phyloP scores from a whole-genome alignment of 2,797 vertebrate genomes.

The Bucorvus abyssinicus region DNA sequence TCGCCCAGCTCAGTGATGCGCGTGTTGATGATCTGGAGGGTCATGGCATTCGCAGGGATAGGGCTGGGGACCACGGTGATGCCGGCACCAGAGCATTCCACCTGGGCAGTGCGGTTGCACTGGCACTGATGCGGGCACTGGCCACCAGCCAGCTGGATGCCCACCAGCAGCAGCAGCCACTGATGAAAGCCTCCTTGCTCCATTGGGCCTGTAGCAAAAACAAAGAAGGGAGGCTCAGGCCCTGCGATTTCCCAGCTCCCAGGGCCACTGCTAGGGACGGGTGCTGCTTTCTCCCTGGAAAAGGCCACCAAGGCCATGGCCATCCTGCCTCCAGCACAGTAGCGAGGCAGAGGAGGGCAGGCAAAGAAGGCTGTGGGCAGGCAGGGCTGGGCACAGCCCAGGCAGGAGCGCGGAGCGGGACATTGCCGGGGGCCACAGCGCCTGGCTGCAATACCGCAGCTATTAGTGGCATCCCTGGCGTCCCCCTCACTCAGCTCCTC shows the following conservation, averaged over 20 bases:
- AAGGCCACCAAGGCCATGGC: accelerated
- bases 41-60: constrained; percentile 74
- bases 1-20: constrained; percentile 64
- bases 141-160: constrained; percentile 37
- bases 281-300: neutral
- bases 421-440: neutral
- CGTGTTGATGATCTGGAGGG: constrained; percentile 78
- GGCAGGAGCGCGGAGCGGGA: neutral
- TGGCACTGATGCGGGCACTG: constrained; percentile 76
- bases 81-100: constrained; percentile 70
- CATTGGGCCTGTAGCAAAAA: constrained; percentile 67
- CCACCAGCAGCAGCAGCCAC: constrained; percentile 64
- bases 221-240: neutral
- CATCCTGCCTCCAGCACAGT: neutral
- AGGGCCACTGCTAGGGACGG: neutral
- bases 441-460: constrained; percentile 8
- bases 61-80: constrained; percentile 69
- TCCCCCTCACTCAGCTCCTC: neutral
- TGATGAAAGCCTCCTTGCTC: neutral
- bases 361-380: neutral
- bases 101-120: constrained; percentile 71
- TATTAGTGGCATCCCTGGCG: neutral
- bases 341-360: neutral
- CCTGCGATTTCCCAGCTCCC: neutral
- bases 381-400: neutral